Base-by-base conservation (phyloP, 2,797 vertebrate species). In the Triplophysa yarkandensis region DNA sequence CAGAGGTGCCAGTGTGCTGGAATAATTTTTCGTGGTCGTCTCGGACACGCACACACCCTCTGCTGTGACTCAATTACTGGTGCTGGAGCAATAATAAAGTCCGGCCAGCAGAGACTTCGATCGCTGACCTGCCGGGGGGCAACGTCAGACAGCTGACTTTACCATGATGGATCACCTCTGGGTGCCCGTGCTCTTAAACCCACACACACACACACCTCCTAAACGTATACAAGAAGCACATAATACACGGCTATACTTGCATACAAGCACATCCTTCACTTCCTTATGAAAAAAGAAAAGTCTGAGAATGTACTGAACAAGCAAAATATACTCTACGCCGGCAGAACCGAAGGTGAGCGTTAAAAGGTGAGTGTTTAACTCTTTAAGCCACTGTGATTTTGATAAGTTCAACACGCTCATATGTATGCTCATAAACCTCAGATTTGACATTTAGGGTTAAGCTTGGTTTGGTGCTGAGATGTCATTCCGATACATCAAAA, bases 31-130 rank as follows among this genome's bases (percentile, higher is more conserved):
- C 46, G 69, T 63, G 21, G 69, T 52, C 39, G 27, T 27, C 39
- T 10, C 76, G 58, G 52, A 63, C 77, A 76, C 66, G 48, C 66
- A 74, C 69, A 55, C 71, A 58, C 65, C 66, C 77, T 72, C 65
- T 68, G 50, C 72, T 63, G 75, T 86, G 88, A 89, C 91, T 92
- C 93, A 91, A 92, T 94, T 92, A 92, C 90, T 91, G 89, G 91
- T 88, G 90, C 85, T 86, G 87, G 85, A 91, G 91, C 92, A 93
- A 90, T 93, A 93, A 93, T 92, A 92, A 72, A 92, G 91, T 90
- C 89, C 87, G 88, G 87, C 90, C 88, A 89, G 90, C 85, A 81
- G 88, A 78, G 62, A 14, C 78, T 93, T 94, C 90, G 90, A 93
- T 93, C 81, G 89, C 77, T 91, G 91, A 94, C 91, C 92, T 91